Percentiles rank a stretch among this genome's conserved stretches.
Conservation (phyloP, 2,113 vertebrate species). For the Paedocypris sp. region DNA sequence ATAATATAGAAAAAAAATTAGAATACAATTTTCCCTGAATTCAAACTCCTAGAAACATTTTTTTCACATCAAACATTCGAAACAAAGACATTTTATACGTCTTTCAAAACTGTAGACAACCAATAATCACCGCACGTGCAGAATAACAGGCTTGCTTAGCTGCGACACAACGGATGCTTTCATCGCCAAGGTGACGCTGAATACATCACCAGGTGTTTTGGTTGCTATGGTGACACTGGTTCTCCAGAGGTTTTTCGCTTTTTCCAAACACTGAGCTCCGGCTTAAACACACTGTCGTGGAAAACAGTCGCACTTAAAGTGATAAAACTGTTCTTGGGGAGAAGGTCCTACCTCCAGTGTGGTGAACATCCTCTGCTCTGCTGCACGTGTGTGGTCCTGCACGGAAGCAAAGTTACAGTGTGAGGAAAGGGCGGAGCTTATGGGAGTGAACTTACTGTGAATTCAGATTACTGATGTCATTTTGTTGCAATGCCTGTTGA, state of each 20-base stretch:
- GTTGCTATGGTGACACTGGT: not conserved
- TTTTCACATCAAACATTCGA: too few species aligned
- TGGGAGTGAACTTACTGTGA: not conserved
- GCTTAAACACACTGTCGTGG: not conserved
- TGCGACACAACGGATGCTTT: not conserved
- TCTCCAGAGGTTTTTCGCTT: not conserved
- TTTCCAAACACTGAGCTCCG: not conserved
- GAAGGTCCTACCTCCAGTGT: conserved; percentile 4
- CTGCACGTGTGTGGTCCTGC: not conserved
- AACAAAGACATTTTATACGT: too few species aligned
- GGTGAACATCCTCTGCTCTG: not conserved
- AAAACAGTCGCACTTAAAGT: not conserved
- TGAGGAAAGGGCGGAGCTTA: not conserved
- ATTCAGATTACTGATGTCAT: not conserved
- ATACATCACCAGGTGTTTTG: too few species aligned
- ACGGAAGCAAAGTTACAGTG: not conserved
- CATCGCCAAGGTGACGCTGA: conserved; percentile 3
- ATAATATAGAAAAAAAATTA: too few species aligned
- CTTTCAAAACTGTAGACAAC: too few species aligned
- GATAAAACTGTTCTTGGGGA: not conserved
- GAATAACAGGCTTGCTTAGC: too few species aligned
- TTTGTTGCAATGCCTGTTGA: too few species aligned
- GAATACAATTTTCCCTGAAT: too few species aligned
- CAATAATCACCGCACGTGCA: too few species aligned
- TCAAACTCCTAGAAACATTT: too few species aligned